phyloP scores from a whole-genome alignment of 2,113 vertebrate genomes.

The Nannospalax galili region DNA sequence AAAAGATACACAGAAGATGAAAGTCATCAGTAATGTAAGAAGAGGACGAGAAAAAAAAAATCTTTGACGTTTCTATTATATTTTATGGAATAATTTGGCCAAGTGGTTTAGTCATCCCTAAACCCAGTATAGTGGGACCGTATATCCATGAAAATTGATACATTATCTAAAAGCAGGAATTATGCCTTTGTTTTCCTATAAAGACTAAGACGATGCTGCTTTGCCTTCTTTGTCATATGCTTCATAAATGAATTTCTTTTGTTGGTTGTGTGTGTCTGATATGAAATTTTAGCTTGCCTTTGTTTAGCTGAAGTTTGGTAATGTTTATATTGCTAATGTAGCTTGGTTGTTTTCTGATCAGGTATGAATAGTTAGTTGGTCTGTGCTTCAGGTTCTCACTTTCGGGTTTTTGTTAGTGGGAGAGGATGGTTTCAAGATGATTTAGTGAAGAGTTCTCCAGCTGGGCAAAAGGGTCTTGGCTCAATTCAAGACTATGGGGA shows the following conservation, averaged over 20 bases:
- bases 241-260: neutral
- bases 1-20: constrained; percentile 39
- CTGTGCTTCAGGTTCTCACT: too few species aligned
- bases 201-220: neutral
- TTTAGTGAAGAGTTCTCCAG: too few species aligned
- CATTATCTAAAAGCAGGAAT: neutral
- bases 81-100: constrained; percentile 43
- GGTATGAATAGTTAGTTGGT: too few species aligned
- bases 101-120: neutral
- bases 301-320: too few species aligned
- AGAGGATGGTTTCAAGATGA: too few species aligned
- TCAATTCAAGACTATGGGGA: too few species aligned
- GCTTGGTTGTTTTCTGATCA: too few species aligned
- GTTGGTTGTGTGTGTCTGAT: too few species aligned
- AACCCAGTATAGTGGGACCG: neutral
- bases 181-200: neutral
- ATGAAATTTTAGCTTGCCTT: too few species aligned
- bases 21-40: neutral
- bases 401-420: too few species aligned
- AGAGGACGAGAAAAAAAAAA: neutral
- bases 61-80: neutral
- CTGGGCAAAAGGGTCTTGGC: too few species aligned
- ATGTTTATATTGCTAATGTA: too few species aligned
- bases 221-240: neutral
- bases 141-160: constrained; percentile 13